phyloP scores from a whole-genome alignment of 1,140 invertebrate genomes.

The Tetramorium alpestre region DNA sequence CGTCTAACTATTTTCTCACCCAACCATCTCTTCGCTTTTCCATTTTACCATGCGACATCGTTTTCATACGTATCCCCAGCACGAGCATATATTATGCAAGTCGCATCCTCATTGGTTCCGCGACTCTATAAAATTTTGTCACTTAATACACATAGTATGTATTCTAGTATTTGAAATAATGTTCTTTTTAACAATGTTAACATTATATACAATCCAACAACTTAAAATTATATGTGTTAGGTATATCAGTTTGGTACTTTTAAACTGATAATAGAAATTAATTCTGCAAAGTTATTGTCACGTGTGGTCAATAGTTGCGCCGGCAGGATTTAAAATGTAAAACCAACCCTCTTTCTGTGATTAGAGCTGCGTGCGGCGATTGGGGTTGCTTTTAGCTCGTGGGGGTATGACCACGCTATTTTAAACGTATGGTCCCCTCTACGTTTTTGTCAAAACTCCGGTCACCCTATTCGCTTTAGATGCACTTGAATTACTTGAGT shows the following conservation, averaged over 20 bases:
- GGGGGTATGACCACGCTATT: conserved; percentile 78
- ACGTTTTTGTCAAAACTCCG: conserved; percentile 61
- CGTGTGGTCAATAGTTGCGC: conserved; percentile 35
- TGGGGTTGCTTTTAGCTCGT: conserved; percentile 76
- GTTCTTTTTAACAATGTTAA: background rate
- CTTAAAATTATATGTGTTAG: background rate
- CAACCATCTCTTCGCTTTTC: conserved; percentile 3
- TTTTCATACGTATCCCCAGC: background rate
- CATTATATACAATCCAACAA: background rate
- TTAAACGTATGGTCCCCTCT: conserved; percentile 79
- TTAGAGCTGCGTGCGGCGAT: conserved; percentile 80
- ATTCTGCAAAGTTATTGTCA: background rate
- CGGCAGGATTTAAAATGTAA: conserved; percentile 75
- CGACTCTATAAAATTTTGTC: conserved; percentile 33
- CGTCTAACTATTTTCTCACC: background rate
- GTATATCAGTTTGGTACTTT: background rate
- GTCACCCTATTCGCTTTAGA: conserved; percentile 74
- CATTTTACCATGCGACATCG: conserved; percentile 8
- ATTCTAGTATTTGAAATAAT: background rate
- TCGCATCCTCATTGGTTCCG: conserved; percentile 43
- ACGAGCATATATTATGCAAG: conserved; percentile 53
- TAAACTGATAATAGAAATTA: conserved; percentile 2
- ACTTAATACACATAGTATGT: background rate
- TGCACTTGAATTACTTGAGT: conserved; percentile 70
- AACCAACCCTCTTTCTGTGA: conserved; percentile 83